These are phyloP conservation scores for Budorcas taxicolor DNA, from an alignment of 2,113 vertebrate species.

Conservation along the genomic window DNA sequence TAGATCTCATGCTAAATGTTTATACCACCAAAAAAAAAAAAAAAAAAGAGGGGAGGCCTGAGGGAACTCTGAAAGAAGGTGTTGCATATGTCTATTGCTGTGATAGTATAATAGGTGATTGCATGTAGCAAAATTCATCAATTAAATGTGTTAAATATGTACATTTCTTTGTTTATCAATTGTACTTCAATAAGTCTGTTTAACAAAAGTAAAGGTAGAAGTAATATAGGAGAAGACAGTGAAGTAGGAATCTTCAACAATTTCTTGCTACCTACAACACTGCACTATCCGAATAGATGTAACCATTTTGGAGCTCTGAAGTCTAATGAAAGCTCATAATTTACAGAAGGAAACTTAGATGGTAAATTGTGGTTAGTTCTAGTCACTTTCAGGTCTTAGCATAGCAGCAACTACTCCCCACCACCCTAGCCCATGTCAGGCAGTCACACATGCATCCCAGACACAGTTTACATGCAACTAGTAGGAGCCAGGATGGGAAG, in stretches of 20 bases:
- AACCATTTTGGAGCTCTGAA: neutral
- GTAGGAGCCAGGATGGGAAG: neutral
- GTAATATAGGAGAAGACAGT: neutral
- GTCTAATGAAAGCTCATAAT: neutral
- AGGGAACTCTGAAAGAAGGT: neutral
- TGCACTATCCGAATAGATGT: neutral
- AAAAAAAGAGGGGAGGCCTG: accelerated
- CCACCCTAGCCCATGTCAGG: neutral
- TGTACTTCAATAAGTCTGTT: neutral
- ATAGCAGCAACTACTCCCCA: neutral
- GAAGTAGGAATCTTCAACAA: neutral
- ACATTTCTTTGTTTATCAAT: neutral
- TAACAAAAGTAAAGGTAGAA: neutral
- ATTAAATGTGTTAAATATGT: neutral
- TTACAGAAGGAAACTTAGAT: neutral
- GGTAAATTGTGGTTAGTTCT: neutral
- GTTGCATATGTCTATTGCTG: neutral
- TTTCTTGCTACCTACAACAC: neutral
- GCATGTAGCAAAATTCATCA: neutral
- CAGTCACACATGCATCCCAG: neutral
- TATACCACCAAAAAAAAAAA: neutral
- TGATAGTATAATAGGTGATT: neutral
- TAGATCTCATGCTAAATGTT: neutral
- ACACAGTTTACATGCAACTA: neutral
- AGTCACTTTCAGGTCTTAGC: neutral